Base-by-base conservation (phyloP, 2,888 invertebrate genomes). In the Bellardia bayeri region DNA sequence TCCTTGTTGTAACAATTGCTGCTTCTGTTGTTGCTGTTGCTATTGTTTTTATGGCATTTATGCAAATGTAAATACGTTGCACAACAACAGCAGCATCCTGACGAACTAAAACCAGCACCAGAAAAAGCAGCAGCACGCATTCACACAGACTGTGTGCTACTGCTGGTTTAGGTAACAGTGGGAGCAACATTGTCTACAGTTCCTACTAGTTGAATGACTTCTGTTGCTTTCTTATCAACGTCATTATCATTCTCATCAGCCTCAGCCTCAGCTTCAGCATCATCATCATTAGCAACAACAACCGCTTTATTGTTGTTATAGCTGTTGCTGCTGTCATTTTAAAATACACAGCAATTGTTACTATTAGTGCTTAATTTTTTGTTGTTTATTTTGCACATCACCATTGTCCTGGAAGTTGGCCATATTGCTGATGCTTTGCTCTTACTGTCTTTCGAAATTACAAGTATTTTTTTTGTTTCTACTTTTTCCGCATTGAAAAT, bases 141-240 rank as follows among this genome's bases (percentile, higher is more conserved):
- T 33, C n/a, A 5, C 8, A 42, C 30, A 37, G 33, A 8, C 33
- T 61, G 13, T 9, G 33, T 14, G 23, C 7, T 11, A 6, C 6
- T 14, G 14, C n/a, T 49, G 23, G n/a, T 63, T 9, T 63, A 23
- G 37, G 5, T 68, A 40, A 4, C 11, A 78, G 23, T 69, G 14
- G 30, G 8, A 63, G 54, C 30, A 64, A 54, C 58, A 63, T 7
- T 8, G 6, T 30, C 42, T 45, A 61, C 40, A 33, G 30, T 45
- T 42, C 45, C 45, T 82, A 51, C 63, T 63, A 83, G 63, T 79
- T 74, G 51, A 84, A 79, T 79, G 72, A 61, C 66, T 75, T n/a
- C 51, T 37, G 30, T 49, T 30, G 66, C 58, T 68, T 75, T 75
- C 37, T 56, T 54, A 49, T 49, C 30, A 72, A 23, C 42, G 1